Percentiles rank a stretch among this genome's conserved stretches.
Evolutionary conservation across 1,140 invertebrate genomes (phyloP).

Genomic region (Thaumetopoea pityocampa): DNA sequence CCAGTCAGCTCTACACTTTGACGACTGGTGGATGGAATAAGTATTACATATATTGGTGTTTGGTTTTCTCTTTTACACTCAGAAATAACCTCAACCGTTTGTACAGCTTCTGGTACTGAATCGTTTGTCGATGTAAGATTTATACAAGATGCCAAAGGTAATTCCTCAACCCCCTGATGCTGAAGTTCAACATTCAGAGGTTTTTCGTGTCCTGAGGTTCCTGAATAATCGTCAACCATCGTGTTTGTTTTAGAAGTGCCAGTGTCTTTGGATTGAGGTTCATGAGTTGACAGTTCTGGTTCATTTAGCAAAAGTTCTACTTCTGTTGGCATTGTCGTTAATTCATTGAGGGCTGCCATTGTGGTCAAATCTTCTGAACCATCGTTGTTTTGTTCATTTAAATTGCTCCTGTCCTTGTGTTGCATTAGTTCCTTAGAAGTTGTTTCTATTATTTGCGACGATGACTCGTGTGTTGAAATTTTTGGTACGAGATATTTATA

Average conservation of each 20-base stretch:
- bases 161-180: slow-evolving; percentile 5
- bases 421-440: slow-evolving; percentile 6
- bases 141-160: slow-evolving; percentile 5
- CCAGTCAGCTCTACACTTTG: background rate
- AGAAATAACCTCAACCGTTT: background rate
- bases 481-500: slow-evolving; percentile 9
- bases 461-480: slow-evolving; percentile 2
- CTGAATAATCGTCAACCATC: slow-evolving; percentile 10
- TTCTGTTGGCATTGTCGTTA: slow-evolving; percentile 10
- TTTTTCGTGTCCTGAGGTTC: slow-evolving; percentile 3
- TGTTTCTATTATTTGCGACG: slow-evolving; percentile 1
- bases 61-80: too few species aligned
- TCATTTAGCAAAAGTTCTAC: slow-evolving; percentile 9
- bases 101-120: slow-evolving; percentile 1
- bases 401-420: slow-evolving; percentile 5
- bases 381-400: slow-evolving; percentile 9
- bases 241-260: slow-evolving; percentile 8
- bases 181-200: slow-evolving; percentile 1
- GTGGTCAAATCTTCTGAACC: slow-evolving; percentile 4
- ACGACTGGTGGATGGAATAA: slow-evolving; percentile 1
- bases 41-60: background rate
- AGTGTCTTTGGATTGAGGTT: slow-evolving; percentile 6
- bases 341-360: slow-evolving; percentile 6
- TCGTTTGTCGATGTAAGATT: background rate
- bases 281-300: slow-evolving; percentile 6